phyloP scores from a whole-genome alignment of 2,113 vertebrate species.

The Semnornis frantzii region DNA sequence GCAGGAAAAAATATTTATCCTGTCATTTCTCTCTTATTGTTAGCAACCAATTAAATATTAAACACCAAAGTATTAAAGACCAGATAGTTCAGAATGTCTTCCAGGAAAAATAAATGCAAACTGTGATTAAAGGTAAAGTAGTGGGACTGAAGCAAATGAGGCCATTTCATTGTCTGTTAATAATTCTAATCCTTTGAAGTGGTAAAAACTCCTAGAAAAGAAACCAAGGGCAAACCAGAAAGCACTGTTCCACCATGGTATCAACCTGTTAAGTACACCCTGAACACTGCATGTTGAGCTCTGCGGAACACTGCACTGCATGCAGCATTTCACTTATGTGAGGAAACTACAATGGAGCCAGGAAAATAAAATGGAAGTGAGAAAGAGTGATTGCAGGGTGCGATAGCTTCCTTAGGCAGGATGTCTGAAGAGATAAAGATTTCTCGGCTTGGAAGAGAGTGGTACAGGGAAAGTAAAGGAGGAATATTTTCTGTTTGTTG shows the following conservation, averaged over 20 bases:
- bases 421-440: background rate
- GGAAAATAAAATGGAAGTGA: background rate
- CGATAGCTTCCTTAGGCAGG: background rate
- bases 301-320: too few species aligned
- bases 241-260: background rate
- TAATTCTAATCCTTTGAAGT: background rate
- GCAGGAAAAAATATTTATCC: background rate
- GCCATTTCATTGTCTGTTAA: background rate
- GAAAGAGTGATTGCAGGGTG: background rate
- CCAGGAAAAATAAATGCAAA: background rate
- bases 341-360: background rate
- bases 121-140: background rate
- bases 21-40: background rate
- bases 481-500: background rate
- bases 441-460: background rate
- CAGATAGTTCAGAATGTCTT: background rate
- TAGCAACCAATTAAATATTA: background rate
- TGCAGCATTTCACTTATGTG: background rate
- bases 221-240: background rate
- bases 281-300: background rate
- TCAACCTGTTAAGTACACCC: background rate
- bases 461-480: background rate
- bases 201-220: background rate
- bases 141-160: background rate
- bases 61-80: background rate